Conservation (phyloP, 2,888 invertebrate genomes). For the Drosophila ustulata region DNA sequence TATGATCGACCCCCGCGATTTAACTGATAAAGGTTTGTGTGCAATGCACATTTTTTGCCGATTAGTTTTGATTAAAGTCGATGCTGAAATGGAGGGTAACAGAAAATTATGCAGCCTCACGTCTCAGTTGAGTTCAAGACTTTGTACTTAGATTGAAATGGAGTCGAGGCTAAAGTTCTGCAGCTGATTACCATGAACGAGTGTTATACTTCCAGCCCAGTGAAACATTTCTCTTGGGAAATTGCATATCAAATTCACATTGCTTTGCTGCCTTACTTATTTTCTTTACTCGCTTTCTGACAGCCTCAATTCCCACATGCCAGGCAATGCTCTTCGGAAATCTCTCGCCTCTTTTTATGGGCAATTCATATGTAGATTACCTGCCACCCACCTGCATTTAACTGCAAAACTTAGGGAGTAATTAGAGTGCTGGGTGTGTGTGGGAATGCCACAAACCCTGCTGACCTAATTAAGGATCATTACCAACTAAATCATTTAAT, state of each 20-base stretch:
- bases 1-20: neutral
- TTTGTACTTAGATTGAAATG: neutral
- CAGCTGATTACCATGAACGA: constrained; percentile 6
- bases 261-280: neutral
- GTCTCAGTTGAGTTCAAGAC: constrained; percentile 1
- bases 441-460: constrained; percentile 40
- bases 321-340: neutral
- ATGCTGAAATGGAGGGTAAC: neutral
- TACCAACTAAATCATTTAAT: constrained; percentile 59
- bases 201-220: neutral
- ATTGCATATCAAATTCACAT: constrained; percentile 7
- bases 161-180: constrained; percentile 1
- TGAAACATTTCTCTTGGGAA: constrained; percentile 13
- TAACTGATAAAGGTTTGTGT: constrained; percentile 3
- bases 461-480: constrained; percentile 74
- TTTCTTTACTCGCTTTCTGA: neutral
- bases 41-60: neutral
- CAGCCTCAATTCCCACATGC: constrained; percentile 25
- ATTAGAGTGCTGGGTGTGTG: constrained; percentile 27
- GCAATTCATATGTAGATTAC: constrained; percentile 39
- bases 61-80: neutral
- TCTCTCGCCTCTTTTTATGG: constrained; percentile 22
- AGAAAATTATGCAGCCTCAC: constrained; percentile 29
- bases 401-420: constrained; percentile 11
- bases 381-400: constrained; percentile 49